Conservation (phyloP, 2,797 vertebrate species). For the Lepilemur ruficaudatus region DNA sequence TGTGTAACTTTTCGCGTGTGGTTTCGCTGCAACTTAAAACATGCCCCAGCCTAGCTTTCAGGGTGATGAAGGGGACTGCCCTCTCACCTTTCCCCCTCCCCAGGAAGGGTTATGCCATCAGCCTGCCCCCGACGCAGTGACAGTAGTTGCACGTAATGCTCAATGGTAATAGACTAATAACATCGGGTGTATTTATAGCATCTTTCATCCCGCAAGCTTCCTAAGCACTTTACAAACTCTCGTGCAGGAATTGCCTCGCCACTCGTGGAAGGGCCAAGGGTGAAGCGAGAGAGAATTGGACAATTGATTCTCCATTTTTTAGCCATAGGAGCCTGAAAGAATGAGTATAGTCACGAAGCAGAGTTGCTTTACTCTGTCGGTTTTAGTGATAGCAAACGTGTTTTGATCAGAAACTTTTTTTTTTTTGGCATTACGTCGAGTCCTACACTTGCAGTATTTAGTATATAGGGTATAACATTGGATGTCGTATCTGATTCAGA, state of each 20-base stretch:
- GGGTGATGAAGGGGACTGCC: neutral
- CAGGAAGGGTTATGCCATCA: neutral
- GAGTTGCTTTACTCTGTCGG: neutral
- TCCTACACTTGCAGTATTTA: conserved; percentile 1
- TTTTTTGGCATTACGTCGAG: neutral
- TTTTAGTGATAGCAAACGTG: neutral
- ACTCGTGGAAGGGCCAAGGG: neutral
- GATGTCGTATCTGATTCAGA: conserved; percentile 27
- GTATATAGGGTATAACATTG: conserved; percentile 20
- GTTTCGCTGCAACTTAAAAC: neutral
- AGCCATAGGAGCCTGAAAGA: neutral
- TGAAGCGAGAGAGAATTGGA: neutral
- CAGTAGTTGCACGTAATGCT: neutral
- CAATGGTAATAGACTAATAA: accelerated
- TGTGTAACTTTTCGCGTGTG: conserved; percentile 62
- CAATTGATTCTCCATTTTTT: neutral
- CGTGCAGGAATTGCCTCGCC: neutral
- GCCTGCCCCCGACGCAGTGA: neutral
- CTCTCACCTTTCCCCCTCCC: no score
- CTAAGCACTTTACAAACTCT: neutral
- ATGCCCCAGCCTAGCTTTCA: accelerated
- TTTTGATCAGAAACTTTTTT: conserved; percentile 28
- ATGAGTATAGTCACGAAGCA: neutral
- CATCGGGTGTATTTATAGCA: neutral
- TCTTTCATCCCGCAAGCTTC: neutral